Base-by-base conservation (phyloP, 1,140 invertebrate species). In the Coenobita brevimanus region DNA sequence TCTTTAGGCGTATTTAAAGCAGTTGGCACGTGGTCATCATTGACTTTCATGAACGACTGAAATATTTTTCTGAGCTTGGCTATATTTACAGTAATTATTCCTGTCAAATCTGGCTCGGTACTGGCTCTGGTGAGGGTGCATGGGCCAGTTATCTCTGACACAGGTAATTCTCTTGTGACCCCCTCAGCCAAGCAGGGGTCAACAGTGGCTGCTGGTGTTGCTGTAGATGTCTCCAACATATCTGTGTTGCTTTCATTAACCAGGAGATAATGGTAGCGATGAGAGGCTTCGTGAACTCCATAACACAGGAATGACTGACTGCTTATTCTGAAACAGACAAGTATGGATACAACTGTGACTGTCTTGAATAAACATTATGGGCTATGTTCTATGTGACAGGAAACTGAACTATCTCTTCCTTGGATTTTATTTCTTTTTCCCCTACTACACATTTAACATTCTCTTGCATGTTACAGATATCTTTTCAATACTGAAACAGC, bases 231-330 rank as follows among this genome's bases (percentile, higher is more conserved):
- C 54, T 75, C 17, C 13, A 33, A 2, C 41, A 30, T n/a, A 21
- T 30, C 36, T 24, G 60, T 67, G 38, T 33, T 36, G 38, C n/a
- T 54, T 17, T 50, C 62, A 73, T 69, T 80, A 79, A 81, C n/a
- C 13, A 87, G 84, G 17, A 80, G 67, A 73, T 54, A 87, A 13
- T 73, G n/a, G 46, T 87, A 73, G 0, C 84, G 76, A 24, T 81
- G 76, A 10, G 27, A 60, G 36, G 84, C 84, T 73, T 87, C 57
- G 41, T 41, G 60, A 71, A 87, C 79, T 33, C 84, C 84, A 73
- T 87, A 87, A 46, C 84, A 87, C 21, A 87, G 78, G 46, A 87
- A 87, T n/a, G 84, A 87, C 30, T 87, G 76, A 38, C 84, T 87
- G 10, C 36, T 17, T 17, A 87, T 64, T 17, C 84, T 87, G 57